These are phyloP conservation scores for Palloptera scutellata DNA, from an alignment of 2,888 invertebrate species.

Conservation along the genomic window DNA sequence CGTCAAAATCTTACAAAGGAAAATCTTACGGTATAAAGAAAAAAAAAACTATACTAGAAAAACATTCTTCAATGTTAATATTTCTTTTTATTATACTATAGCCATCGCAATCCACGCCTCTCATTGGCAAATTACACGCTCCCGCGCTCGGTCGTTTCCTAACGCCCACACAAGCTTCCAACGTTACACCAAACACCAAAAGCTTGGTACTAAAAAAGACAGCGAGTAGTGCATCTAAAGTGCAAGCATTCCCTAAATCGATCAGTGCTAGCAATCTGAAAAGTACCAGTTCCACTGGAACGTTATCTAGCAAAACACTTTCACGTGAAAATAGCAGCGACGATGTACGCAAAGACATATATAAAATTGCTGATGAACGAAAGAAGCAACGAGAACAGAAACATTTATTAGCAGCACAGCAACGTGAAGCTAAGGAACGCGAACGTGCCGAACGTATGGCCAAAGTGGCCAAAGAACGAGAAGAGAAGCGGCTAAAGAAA, in stretches of 20 bases:
- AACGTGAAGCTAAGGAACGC: constrained; percentile 61
- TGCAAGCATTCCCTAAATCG: constrained; percentile 46
- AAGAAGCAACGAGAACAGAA: constrained; percentile 62
- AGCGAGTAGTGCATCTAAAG: constrained; percentile 57
- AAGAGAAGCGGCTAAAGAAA: constrained; percentile 58
- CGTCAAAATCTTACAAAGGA: constrained; percentile 56
- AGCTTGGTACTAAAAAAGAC: constrained; percentile 51
- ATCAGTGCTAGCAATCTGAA: constrained; percentile 45
- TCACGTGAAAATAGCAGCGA: constrained; percentile 60
- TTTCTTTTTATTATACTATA: constrained; percentile 23
- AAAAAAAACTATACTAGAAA: neutral
- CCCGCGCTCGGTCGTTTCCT: constrained; percentile 55
- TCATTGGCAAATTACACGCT: constrained; percentile 48
- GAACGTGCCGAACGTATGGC: constrained; percentile 60
- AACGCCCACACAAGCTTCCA: constrained; percentile 57
- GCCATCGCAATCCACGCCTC: constrained; percentile 47
- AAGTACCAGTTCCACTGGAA: constrained; percentile 35
- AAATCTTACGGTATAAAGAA: constrained; percentile 46
- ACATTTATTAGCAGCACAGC: constrained; percentile 57
- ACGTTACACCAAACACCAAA: constrained; percentile 39
- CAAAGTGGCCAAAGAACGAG: constrained; percentile 59
- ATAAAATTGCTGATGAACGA: constrained; percentile 58
- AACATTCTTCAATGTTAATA: neutral
- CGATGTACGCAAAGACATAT: constrained; percentile 57
- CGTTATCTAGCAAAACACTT: constrained; percentile 46